Evolutionary conservation across 2,888 invertebrate genomes (phyloP).

Genomic region (Polyommatus iphigenia): DNA sequence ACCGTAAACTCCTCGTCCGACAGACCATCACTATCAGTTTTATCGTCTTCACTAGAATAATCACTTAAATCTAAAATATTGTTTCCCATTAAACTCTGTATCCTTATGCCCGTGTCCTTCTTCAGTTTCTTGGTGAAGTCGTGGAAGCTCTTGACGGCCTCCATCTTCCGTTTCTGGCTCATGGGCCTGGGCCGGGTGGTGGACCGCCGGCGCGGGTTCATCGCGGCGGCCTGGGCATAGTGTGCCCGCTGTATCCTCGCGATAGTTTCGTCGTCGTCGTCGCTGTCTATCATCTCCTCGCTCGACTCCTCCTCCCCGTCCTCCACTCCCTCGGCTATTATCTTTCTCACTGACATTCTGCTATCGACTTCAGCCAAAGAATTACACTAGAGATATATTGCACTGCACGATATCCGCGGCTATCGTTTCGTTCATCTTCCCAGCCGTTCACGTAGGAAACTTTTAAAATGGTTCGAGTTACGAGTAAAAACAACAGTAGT

Average conservation of each 20-base stretch:
- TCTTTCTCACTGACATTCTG: constrained; percentile 56
- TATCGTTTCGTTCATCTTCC: constrained; percentile 14
- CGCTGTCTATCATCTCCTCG: constrained; percentile 67
- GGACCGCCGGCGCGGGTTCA: constrained; percentile 64
- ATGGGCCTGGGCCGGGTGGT: constrained; percentile 64
- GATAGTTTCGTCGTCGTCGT: constrained; percentile 74
- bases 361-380: constrained; percentile 58
- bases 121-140: constrained; percentile 77
- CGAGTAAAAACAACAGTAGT: constrained; percentile 9
- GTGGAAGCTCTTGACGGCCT: constrained; percentile 75
- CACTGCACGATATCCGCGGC: constrained; percentile 9
- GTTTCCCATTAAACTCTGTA: constrained; percentile 73
- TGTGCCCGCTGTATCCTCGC: constrained; percentile 73
- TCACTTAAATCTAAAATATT: constrained; percentile 75
- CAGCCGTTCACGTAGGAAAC: neutral
- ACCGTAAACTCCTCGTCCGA: constrained; percentile 76
- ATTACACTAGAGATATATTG: constrained; percentile 34
- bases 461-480: neutral
- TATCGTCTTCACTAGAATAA: constrained; percentile 70
- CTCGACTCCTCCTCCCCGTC: constrained; percentile 64
- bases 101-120: constrained; percentile 75
- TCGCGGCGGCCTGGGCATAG: constrained; percentile 71
- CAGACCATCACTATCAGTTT: constrained; percentile 73
- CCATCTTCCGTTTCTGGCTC: constrained; percentile 76
- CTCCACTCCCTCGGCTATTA: constrained; percentile 58